Conservation (phyloP, 2,113 vertebrate genomes). For the Erpornis zantholeuca region DNA sequence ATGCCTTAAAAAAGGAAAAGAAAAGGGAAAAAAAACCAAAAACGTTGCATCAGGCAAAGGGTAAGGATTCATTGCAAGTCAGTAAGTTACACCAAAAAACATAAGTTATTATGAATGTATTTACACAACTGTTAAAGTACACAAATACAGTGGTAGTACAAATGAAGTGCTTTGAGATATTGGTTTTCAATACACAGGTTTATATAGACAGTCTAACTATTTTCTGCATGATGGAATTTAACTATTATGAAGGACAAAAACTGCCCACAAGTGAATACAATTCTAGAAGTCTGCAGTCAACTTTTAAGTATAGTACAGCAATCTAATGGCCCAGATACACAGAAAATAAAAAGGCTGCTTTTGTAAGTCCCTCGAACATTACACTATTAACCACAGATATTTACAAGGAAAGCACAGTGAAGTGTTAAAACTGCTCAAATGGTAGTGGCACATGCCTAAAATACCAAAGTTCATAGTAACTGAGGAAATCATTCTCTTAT, state of each 20-base stretch:
- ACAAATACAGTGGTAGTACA: conserved; percentile 88
- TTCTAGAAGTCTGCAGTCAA: conserved; percentile 53
- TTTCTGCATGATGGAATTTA: conserved; percentile 37
- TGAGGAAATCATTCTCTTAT: conserved; percentile 1
- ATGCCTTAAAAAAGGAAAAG: neutral
- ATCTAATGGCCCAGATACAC: conserved; percentile 59
- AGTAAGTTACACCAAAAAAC: conserved; percentile 36
- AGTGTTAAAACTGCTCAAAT: conserved; percentile 32
- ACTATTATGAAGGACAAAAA: conserved; percentile 47
- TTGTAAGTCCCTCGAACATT: conserved; percentile 46
- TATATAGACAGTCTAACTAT: conserved; percentile 43
- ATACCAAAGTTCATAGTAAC: conserved; percentile 33
- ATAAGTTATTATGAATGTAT: conserved; percentile 91
- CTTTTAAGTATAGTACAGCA: conserved; percentile 58
- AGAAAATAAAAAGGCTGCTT: conserved; percentile 49
- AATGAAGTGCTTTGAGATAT: conserved; percentile 75
- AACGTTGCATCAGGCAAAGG: neutral
- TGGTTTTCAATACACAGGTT: conserved; percentile 72
- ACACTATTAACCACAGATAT: conserved; percentile 51
- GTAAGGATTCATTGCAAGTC: neutral
- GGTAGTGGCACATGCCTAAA: conserved; percentile 52
- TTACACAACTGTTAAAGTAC: conserved; percentile 92
- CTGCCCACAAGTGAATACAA: conserved; percentile 44
- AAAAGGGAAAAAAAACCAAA: neutral
- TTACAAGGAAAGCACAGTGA: conserved; percentile 63